Conservation (phyloP, 2,113 vertebrate species). For the Aldabrachelys gigantea region DNA sequence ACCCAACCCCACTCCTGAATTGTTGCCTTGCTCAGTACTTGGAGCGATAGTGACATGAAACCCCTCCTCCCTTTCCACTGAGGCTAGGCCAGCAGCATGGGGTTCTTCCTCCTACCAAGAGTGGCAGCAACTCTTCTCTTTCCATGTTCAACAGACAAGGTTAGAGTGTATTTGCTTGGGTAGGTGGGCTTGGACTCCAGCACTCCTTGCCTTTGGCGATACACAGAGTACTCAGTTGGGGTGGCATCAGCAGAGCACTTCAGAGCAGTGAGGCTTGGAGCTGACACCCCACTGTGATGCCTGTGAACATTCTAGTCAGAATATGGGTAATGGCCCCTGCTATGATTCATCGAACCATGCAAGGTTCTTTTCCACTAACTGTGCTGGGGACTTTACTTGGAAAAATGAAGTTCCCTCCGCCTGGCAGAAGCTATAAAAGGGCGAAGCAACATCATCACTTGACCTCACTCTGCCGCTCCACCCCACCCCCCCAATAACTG, state of each 20-base stretch:
- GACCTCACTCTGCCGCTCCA: too few species aligned
- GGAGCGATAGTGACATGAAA: not conserved
- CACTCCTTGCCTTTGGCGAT: not conserved
- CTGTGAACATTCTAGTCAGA: not conserved
- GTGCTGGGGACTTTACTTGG: too few species aligned
- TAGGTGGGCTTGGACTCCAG: not conserved
- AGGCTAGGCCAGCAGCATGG: not conserved
- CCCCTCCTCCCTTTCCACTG: not conserved
- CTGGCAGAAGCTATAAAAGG: too few species aligned
- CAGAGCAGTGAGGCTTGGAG: not conserved
- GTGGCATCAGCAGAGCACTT: not conserved
- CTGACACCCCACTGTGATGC: not conserved
- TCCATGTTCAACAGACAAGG: not conserved
- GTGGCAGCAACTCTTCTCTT: not conserved
- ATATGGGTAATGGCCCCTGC: too few species aligned
- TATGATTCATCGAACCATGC: too few species aligned
- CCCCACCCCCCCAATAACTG: too few species aligned
- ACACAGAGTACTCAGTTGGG: not conserved
- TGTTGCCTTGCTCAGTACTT: not conserved
- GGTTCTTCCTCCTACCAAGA: not conserved
- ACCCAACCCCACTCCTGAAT: accelerated
- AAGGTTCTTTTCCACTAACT: too few species aligned
- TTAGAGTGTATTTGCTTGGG: not conserved
- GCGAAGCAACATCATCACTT: too few species aligned
- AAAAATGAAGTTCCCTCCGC: too few species aligned